phyloP scores from a whole-genome alignment of 1,140 invertebrate genomes.

The Eriocheir sinensis region DNA sequence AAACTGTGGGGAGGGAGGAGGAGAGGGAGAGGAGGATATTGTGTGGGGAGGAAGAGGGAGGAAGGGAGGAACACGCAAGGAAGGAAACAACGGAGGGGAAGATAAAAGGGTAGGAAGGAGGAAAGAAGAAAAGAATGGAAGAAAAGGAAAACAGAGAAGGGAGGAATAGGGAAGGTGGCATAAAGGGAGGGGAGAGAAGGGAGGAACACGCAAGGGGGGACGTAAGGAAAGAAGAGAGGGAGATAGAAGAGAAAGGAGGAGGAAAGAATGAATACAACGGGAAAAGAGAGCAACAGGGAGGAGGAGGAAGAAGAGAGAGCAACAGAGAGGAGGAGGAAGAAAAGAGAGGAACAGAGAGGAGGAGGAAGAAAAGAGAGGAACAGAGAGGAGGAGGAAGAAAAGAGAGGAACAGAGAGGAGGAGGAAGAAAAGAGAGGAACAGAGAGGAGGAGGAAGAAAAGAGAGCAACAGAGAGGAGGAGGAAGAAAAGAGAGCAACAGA shows the following conservation, averaged over 20 bases:
- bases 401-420: not conserved
- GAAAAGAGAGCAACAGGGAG: not conserved
- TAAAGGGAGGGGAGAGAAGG: not conserved
- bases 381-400: not conserved
- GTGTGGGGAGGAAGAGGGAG: no score
- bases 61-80: not conserved
- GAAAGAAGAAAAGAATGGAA: not conserved
- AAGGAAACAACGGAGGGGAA: not conserved
- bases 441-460: not conserved
- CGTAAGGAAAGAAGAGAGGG: not conserved
- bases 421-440: no score
- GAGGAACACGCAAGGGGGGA: not conserved
- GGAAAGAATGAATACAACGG: no score
- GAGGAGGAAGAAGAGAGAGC: not conserved
- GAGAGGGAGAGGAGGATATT: no score
- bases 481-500: not conserved
- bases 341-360: no score
- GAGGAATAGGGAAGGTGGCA: not conserved
- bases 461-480: not conserved
- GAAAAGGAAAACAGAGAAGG: not conserved
- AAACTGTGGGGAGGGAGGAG: no score
- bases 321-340: conserved; percentile 1
- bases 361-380: not conserved
- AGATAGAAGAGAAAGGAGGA: not conserved
- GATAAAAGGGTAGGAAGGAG: not conserved